Conservation (phyloP, 1,140 invertebrate genomes). For the Acromyrmex echinatior region DNA sequence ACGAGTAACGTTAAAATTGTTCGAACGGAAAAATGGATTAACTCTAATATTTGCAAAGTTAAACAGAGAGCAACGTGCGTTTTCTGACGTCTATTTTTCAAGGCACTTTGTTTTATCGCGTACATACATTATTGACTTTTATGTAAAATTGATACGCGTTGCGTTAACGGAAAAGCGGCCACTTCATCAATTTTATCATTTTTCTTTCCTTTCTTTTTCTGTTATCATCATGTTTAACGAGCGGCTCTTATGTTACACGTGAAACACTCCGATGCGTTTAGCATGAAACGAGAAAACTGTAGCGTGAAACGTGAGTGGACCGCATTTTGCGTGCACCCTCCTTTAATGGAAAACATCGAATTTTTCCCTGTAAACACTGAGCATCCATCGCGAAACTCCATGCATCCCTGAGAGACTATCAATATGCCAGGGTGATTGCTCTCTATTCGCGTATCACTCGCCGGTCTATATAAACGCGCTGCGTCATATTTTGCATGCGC, state of each 20-base stretch:
- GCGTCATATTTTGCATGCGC: conserved; percentile 54
- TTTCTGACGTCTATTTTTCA: conserved; percentile 13
- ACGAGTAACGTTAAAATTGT: conserved; percentile 41
- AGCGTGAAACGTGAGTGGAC: conserved; percentile 43
- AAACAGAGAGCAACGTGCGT: conserved; percentile 8
- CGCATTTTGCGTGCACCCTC: conserved; percentile 49
- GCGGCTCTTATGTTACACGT: conserved; percentile 38
- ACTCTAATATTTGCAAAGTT: conserved; percentile 31
- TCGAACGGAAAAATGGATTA: conserved; percentile 38
- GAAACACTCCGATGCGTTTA: conserved; percentile 61
- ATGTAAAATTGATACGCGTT: conserved; percentile 65
- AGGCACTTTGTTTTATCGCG: conserved; percentile 44
- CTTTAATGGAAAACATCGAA: conserved; percentile 70
- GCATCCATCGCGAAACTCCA: conserved; percentile 66
- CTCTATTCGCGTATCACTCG: conserved; percentile 55
- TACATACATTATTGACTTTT: conserved; percentile 8
- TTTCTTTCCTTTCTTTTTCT: conserved; percentile 33
- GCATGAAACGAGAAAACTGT: conserved; percentile 32
- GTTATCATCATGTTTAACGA: conserved; percentile 32
- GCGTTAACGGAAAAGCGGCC: conserved; percentile 49
- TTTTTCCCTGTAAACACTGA: conserved; percentile 66
- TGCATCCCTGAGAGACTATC: conserved; percentile 71
- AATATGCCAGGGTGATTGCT: conserved; percentile 64
- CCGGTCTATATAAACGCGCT: conserved; percentile 24
- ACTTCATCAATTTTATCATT: conserved; percentile 64